Evolutionary conservation across 2,888 invertebrate genomes (phyloP).

Genomic region (Zeuzera pyrina): DNA sequence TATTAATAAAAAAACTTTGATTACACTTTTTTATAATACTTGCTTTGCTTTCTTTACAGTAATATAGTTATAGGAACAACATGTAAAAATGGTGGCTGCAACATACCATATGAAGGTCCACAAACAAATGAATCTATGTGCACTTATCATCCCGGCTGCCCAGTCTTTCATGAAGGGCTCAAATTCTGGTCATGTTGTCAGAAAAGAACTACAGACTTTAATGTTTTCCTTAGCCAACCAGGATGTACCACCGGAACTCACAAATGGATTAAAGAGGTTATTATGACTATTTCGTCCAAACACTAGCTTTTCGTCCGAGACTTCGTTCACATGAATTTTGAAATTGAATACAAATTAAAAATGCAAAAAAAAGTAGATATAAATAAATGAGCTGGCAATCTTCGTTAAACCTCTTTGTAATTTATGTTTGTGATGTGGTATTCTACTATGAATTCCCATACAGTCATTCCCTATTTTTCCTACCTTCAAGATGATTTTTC

Average conservation of each 20-base stretch:
- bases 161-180: conserved; percentile 96
- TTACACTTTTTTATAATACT: too few species aligned
- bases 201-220: conserved; percentile 94
- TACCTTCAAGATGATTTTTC: too few species aligned
- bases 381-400: too few species aligned
- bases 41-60: conserved; percentile 26
- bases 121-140: conserved; percentile 77
- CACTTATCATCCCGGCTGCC: conserved; percentile 87
- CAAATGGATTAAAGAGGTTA: conserved; percentile 87
- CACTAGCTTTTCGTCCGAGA: too few species aligned
- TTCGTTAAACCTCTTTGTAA: too few species aligned
- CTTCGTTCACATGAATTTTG: neutral
- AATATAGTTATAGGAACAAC: conserved; percentile 79
- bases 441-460: too few species aligned
- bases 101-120: conserved; percentile 76
- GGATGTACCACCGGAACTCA: conserved; percentile 92
- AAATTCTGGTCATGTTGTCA: conserved; percentile 99
- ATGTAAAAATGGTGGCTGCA: conserved; percentile 92
- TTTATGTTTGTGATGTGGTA: too few species aligned
- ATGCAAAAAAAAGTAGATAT: too few species aligned
- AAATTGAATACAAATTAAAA: neutral
- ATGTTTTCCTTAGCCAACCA: conserved; percentile 90
- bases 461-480: too few species aligned
- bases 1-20: too few species aligned
- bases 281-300: too few species aligned